Evolutionary conservation across 2,888 invertebrate species (phyloP).

Genomic region (Dendrolimus houi): DNA sequence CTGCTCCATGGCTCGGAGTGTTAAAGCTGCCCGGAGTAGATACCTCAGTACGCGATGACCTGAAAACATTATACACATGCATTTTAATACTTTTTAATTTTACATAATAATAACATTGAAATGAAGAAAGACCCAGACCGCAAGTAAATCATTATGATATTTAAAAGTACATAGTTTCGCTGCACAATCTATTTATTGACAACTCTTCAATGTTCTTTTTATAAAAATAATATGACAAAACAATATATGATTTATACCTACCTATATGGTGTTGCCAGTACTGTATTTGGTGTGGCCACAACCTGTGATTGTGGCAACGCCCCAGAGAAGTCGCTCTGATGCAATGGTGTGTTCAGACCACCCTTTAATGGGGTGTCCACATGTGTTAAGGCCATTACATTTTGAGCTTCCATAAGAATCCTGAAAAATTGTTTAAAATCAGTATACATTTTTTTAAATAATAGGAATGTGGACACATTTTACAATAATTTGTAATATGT

Average conservation of each 20-base stretch:
- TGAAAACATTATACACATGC: slow-evolving; percentile 16
- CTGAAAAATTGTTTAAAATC: slow-evolving; percentile 30
- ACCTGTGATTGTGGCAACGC: slow-evolving; percentile 82
- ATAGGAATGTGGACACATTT: too few relatives aligned
- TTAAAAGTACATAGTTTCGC: too few relatives aligned
- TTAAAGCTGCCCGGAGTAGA: slow-evolving; percentile 77
- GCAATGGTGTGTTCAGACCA: slow-evolving; percentile 95
- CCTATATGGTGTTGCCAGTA: slow-evolving; percentile 91
- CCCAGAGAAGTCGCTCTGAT: slow-evolving; percentile 91
- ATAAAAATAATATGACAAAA: too few relatives aligned
- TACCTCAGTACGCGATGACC: slow-evolving; percentile 81
- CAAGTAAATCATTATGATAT: too few relatives aligned
- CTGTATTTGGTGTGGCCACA: slow-evolving; percentile 92
- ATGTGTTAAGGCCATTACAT: slow-evolving; percentile 98
- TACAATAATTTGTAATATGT: too few relatives aligned
- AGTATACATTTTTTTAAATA: too few relatives aligned
- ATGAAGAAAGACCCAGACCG: too few relatives aligned
- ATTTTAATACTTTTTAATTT: background rate
- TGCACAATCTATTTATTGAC: too few relatives aligned
- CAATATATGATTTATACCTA: slow-evolving; percentile 43
- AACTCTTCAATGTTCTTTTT: too few relatives aligned
- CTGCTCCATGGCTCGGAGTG: slow-evolving; percentile 68
- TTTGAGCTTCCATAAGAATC: slow-evolving; percentile 96
- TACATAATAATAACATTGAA: background rate
- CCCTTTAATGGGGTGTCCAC: slow-evolving; percentile 98